A percentile compares a stretch with the other conserved stretches of the same genome.
These are phyloP conservation scores for Steatornis caripensis DNA, from an alignment of 2,113 vertebrate species.

Conservation along the genomic window DNA sequence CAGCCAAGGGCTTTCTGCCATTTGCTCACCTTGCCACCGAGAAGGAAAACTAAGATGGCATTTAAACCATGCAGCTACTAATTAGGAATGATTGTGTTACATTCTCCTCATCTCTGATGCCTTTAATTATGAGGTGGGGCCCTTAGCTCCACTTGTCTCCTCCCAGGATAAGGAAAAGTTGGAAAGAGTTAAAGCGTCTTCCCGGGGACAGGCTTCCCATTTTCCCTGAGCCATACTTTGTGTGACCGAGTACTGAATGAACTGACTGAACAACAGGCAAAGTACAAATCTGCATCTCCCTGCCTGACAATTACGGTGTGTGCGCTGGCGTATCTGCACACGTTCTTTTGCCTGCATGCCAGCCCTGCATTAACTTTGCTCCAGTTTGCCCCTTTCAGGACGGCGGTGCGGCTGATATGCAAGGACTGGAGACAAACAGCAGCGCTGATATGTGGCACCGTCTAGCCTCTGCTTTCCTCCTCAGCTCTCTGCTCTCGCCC, in stretches of 20 bases:
- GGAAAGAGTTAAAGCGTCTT: neutral
- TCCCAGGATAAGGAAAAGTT: neutral
- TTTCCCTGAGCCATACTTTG: neutral
- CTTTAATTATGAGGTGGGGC: conserved; percentile 2
- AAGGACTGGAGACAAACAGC: neutral
- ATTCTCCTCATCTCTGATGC: neutral
- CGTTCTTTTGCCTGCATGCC: neutral
- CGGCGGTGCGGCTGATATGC: fast-evolving
- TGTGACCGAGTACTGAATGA: neutral
- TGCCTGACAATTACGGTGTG: fast-evolving
- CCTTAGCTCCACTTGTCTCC: neutral
- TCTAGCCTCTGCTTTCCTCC: neutral
- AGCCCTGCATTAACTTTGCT: neutral
- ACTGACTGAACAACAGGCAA: neutral
- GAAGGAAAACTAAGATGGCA: neutral
- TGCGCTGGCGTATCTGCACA: neutral
- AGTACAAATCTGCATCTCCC: neutral
- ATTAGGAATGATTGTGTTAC: neutral
- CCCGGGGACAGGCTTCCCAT: neutral
- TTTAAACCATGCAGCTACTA: neutral
- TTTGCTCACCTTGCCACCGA: neutral
- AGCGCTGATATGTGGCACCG: neutral
- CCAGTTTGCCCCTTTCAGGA: neutral
- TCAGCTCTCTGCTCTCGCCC: neutral
- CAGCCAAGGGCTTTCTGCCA: neutral